Evolutionary conservation across 2,888 invertebrate species (phyloP).

Genomic region (Plebejus argus): DNA sequence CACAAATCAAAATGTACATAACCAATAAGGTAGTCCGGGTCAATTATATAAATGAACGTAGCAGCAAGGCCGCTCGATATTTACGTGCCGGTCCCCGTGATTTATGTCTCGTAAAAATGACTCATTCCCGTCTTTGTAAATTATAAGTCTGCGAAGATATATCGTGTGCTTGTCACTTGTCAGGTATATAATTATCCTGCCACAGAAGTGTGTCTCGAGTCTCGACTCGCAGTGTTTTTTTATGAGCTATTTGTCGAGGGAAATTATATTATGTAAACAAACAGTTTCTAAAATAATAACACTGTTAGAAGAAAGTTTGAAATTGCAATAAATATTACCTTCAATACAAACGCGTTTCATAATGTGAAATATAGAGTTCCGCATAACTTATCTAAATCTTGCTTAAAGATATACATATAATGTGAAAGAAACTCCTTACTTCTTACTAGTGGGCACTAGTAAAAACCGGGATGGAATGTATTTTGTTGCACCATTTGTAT

Average conservation of each 20-base stretch:
- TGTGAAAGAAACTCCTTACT: too few species aligned
- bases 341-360: too few species aligned
- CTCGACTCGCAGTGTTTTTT: background rate
- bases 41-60: constrained; percentile 13
- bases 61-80: background rate
- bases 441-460: too few species aligned
- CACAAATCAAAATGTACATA: constrained; percentile 15
- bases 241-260: background rate
- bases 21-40: constrained; percentile 24
- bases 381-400: too few species aligned
- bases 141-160: constrained; percentile 12
- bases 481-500: constrained; percentile 2
- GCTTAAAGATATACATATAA: too few species aligned
- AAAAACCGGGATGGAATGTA: background rate
- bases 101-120: constrained; percentile 1
- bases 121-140: constrained; percentile 10
- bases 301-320: background rate
- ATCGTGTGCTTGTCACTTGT: constrained; percentile 14
- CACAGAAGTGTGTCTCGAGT: background rate
- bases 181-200: background rate
- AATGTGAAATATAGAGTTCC: too few species aligned
- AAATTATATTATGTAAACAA: background rate
- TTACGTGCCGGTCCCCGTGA: background rate
- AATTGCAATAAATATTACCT: too few species aligned
- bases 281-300: background rate